Conservation (phyloP, 2,113 vertebrate species). For the Paramormyrops kingsleyae region DNA sequence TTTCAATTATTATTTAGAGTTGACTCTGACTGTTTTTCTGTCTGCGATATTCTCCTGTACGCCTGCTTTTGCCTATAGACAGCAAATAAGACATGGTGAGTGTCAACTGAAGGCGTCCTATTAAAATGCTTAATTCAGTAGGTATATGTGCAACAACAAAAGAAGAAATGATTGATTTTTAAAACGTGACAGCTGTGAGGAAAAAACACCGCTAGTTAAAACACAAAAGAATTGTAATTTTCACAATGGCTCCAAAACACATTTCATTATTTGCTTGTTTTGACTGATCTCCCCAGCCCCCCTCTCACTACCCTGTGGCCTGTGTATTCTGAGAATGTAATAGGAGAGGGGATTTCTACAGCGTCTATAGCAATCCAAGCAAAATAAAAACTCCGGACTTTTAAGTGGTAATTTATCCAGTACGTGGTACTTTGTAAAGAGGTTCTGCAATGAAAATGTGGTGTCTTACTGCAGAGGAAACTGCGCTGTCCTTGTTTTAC, state of each 20-base stretch:
- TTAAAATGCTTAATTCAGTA: not conserved
- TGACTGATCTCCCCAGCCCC: not conserved
- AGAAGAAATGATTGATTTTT: not conserved
- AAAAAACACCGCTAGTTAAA: not conserved
- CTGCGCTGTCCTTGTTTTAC: not conserved
- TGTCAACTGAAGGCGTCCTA: not conserved
- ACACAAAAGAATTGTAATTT: not conserved
- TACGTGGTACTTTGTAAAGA: not conserved
- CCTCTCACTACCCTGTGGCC: not conserved
- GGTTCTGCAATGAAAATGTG: not conserved
- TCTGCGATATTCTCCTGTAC: not conserved
- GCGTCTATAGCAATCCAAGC: not conserved
- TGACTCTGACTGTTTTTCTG: not conserved
- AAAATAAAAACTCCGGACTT: not conserved
- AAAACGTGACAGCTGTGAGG: not conserved
- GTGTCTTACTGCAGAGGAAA: not conserved
- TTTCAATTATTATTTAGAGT: not conserved
- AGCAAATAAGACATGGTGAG: not conserved
- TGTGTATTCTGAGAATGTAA: not conserved
- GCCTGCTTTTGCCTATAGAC: not conserved
- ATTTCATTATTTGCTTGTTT: not conserved
- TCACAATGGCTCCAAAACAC: not conserved
- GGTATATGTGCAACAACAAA: not conserved
- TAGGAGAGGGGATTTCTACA: not conserved
- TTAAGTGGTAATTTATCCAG: not conserved